Evolutionary conservation across 2,797 vertebrate species (phyloP).

Genomic region (Brachyalestes nurse): DNA sequence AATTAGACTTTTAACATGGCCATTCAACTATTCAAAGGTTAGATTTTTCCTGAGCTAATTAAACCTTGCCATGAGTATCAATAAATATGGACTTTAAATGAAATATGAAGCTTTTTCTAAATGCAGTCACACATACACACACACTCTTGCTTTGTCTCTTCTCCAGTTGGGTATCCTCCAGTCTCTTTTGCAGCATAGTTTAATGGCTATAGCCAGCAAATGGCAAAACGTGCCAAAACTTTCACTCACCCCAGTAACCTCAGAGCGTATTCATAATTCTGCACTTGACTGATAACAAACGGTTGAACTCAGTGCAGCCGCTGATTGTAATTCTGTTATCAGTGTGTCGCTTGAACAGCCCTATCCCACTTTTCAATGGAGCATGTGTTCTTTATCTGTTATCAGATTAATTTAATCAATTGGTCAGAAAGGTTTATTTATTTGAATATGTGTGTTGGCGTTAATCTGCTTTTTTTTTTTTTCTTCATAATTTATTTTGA

Average conservation of each 20-base stretch:
- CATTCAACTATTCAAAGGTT: too few relatives aligned
- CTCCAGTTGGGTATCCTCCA: background rate
- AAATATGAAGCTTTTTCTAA: too few relatives aligned
- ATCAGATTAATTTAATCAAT: constrained; percentile 2
- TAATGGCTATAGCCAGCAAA: background rate
- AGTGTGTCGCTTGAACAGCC: background rate
- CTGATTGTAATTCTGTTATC: background rate
- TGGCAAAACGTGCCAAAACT: background rate
- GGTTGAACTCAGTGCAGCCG: background rate
- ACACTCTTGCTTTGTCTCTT: background rate
- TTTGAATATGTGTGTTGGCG: background rate
- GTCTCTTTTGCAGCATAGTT: background rate
- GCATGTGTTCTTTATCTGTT: background rate
- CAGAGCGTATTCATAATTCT: background rate
- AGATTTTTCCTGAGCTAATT: too few relatives aligned
- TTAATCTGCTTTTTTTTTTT: background rate
- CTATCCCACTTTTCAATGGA: background rate
- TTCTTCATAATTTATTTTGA: background rate
- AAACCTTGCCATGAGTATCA: too few relatives aligned
- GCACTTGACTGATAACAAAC: background rate
- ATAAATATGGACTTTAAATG: too few relatives aligned
- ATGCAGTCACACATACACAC: background rate
- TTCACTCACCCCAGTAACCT: background rate
- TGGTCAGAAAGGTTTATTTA: constrained; percentile 1
- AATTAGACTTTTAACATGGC: too few relatives aligned